Evolutionary conservation across 2,888 invertebrate species (phyloP).

Genomic region (Parapristionchus giblindavisi): DNA sequence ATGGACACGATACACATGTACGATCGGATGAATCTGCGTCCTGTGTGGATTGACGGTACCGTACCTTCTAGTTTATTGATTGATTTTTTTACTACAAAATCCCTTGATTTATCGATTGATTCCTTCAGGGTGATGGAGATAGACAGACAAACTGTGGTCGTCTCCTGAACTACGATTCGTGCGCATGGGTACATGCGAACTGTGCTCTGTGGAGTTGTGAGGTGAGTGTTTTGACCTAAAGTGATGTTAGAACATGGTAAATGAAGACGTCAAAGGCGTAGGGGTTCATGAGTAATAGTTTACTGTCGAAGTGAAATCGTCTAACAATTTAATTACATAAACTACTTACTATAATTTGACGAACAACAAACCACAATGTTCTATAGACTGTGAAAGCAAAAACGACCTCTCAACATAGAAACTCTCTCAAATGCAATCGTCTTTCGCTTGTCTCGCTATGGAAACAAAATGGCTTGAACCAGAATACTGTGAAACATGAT

Average conservation of each 20-base stretch:
- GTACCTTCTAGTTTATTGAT: neutral
- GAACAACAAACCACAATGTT: too few relatives aligned
- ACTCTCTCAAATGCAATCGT: too few relatives aligned
- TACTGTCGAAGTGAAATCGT: too few relatives aligned
- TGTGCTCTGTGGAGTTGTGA: slow-evolving; percentile 98
- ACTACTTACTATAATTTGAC: too few relatives aligned
- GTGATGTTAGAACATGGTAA: neutral
- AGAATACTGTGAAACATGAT: too few relatives aligned
- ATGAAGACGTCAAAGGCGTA: too few relatives aligned
- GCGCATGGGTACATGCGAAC: slow-evolving; percentile 93
- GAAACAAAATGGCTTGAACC: too few relatives aligned
- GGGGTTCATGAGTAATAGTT: slow-evolving; percentile 35
- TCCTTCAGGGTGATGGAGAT: slow-evolving; percentile 61
- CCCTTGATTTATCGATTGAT: too few relatives aligned
- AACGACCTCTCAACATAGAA: too few relatives aligned
- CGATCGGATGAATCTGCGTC: slow-evolving; percentile 55
- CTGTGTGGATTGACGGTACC: slow-evolving; percentile 52
- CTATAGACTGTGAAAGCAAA: too few relatives aligned
- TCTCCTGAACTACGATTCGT: slow-evolving; percentile 91
- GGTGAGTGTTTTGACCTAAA: slow-evolving; percentile 35
- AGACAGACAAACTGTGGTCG: slow-evolving; percentile 72
- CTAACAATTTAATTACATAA: slow-evolving; percentile 38
- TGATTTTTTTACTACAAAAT: neutral
- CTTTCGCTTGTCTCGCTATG: too few relatives aligned
- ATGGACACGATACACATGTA: slow-evolving; percentile 43